These are phyloP conservation scores for Phorcus lineatus DNA, from an alignment of 2,888 invertebrate genomes.

Conservation along the genomic window DNA sequence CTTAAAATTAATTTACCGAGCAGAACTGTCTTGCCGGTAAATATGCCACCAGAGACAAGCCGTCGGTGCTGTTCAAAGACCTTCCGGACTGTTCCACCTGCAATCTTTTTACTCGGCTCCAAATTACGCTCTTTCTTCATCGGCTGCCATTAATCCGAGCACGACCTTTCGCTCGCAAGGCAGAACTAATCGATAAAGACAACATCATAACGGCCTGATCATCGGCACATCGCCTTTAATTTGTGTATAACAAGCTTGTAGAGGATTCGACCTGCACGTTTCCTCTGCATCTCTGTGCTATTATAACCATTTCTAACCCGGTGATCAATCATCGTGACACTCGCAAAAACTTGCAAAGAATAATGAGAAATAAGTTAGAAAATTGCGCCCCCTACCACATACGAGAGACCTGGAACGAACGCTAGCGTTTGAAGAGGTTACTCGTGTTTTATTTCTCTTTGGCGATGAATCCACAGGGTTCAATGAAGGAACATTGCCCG, in stretches of 20 bases:
- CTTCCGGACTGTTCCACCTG: conserved; percentile 22
- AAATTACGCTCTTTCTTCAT: conserved; percentile 27
- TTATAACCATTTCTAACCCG: conserved; percentile 18
- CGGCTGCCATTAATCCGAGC: conserved; percentile 19
- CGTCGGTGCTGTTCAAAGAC: conserved; percentile 12
- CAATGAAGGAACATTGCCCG: neutral
- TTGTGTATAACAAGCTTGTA: conserved; percentile 29
- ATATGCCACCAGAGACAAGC: conserved; percentile 10
- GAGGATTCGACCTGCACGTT: neutral
- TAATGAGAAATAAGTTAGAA: conserved; percentile 27
- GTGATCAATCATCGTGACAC: conserved; percentile 14
- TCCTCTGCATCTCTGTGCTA: neutral
- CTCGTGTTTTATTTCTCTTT: neutral
- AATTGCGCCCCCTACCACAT: conserved; percentile 8
- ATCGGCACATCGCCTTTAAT: conserved; percentile 28
- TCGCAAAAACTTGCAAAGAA: conserved; percentile 20
- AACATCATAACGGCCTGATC: conserved; percentile 29
- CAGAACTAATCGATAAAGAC: conserved; percentile 30
- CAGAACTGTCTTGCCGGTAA: conserved; percentile 22
- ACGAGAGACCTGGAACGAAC: neutral
- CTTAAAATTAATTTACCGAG: conserved; percentile 23
- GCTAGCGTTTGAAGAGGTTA: neutral
- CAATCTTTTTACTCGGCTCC: conserved; percentile 22
- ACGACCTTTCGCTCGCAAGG: conserved; percentile 28
- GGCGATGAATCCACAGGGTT: too few species aligned